Conservation (phyloP, 2,113 vertebrate genomes). For the Raphicerus campestris region DNA sequence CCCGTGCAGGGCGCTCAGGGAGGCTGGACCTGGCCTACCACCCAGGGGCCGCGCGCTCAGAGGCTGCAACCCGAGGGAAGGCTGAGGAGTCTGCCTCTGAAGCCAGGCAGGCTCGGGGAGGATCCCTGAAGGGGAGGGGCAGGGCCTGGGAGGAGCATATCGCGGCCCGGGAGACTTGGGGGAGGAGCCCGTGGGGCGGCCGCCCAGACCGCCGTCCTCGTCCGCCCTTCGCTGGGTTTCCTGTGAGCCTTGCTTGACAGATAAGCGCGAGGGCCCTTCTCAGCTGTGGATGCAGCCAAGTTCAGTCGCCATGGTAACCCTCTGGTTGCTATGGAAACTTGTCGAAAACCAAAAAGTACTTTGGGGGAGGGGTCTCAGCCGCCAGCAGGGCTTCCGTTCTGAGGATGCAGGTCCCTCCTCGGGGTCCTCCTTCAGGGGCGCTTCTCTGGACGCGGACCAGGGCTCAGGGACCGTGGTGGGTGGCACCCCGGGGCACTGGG, state of each 20-base stretch:
- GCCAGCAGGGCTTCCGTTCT: constrained; percentile 38
- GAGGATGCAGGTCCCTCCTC: constrained; percentile 63
- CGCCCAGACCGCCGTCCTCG: background rate
- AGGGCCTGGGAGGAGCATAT: background rate
- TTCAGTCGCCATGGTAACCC: constrained; percentile 82
- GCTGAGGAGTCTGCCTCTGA: background rate
- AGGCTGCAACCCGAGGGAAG: background rate
- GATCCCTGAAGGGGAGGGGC: background rate
- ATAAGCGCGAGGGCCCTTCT: constrained; percentile 38
- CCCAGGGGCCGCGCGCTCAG: background rate
- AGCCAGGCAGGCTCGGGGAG: background rate
- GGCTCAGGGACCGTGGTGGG: too few species aligned
- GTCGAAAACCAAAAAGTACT: constrained; percentile 70
- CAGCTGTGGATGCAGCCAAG: constrained; percentile 75
- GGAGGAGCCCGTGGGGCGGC: background rate
- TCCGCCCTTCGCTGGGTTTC: background rate
- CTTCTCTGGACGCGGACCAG: background rate
- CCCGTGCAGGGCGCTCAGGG: background rate
- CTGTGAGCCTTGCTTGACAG: background rate
- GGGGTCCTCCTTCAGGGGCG: background rate
- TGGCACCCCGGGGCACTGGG: background rate
- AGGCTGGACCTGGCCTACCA: background rate
- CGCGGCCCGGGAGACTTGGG: too few species aligned
- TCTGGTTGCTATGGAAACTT: constrained; percentile 81
- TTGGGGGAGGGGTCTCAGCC: constrained; percentile 39